Evolutionary conservation across 1,140 invertebrate genomes (phyloP), one percentile per base, ranked within the genome.

Genomic region (Meloidogyne exigua): DNA sequence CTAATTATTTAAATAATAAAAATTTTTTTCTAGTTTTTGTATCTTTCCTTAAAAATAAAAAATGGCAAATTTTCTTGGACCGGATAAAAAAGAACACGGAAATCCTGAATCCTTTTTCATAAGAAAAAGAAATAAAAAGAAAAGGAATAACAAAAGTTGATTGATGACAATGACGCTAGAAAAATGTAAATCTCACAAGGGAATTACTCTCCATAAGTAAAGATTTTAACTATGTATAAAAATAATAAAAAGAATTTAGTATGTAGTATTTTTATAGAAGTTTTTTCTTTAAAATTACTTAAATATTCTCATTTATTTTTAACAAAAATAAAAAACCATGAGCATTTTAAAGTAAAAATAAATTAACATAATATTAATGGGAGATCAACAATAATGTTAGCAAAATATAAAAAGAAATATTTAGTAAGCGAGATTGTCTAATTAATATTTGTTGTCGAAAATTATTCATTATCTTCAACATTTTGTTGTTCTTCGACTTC

Each of bases 1-100:
- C 1, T 32, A 32, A 32, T 18, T n/a, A 57, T 57, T 57, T n/a
- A 4, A n/a, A 57, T n/a, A 57, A 4, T n/a, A 57, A 57, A 57
- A 57, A n/a, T n/a, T 57, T 2, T n/a, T 57, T 57, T n/a, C 7
- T 57, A 4, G 0, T n/a, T 7, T 9, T 1, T 2, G 21, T 57
- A n/a, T n/a, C 21, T 57, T n/a, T n/a, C 15, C 13, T 57, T 7
- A 18, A 57, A 0, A 15, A 49, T n/a, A 57, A 57, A n/a, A 57
- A 49, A 49, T 18, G 18, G 18, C 44, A 49, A 57, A 57, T n/a
- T 57, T 18, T 5, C 49, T 57, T 57, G n/a, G n/a, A 21, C 49
- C 49, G 49, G 49, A 57, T 57, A n/a, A 57, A 57, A 57, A n/a
- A 57, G 44, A 57, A 57, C 49, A 57, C 49, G 49, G 49, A 57